Conservation (phyloP, 2,113 vertebrate genomes). For the Oncorhynchus masou region DNA sequence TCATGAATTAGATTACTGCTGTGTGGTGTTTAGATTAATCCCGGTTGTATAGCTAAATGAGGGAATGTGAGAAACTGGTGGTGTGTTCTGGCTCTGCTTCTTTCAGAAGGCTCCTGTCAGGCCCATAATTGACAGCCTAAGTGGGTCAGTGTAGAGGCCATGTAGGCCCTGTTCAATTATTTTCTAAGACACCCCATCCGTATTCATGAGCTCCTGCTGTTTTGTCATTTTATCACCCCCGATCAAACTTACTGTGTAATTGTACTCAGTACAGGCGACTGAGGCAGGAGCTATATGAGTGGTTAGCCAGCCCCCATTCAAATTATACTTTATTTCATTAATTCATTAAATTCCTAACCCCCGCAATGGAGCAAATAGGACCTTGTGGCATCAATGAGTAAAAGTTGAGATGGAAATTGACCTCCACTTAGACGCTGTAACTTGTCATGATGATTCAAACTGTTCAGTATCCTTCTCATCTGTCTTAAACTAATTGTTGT, state of each 20-base stretch:
- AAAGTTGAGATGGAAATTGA: background rate
- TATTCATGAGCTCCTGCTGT: constrained; percentile 97
- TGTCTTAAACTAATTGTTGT: constrained; percentile 59
- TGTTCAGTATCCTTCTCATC: constrained; percentile 37
- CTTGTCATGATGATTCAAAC: background rate
- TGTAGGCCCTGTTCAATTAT: constrained; percentile 90
- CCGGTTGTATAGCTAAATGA: constrained; percentile 78
- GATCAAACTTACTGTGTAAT: constrained; percentile 80
- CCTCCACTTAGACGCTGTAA: no score
- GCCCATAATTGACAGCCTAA: constrained; percentile 89
- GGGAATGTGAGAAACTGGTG: constrained; percentile 63
- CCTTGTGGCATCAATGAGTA: background rate
- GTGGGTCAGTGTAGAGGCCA: constrained; percentile 90
- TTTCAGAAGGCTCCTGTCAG: constrained; percentile 85
- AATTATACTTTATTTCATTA: constrained; percentile 71
- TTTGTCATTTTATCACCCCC: constrained; percentile 88
- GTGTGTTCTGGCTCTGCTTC: constrained; percentile 80
- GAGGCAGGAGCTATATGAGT: constrained; percentile 69
- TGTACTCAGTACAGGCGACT: constrained; percentile 53
- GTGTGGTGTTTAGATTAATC: constrained; percentile 78
- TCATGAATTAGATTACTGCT: constrained; percentile 86
- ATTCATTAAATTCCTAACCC: constrained; percentile 29
- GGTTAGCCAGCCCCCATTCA: constrained; percentile 58
- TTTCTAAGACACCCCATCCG: constrained; percentile 89
- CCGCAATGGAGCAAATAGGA: no score